Evolutionary conservation across 2,113 vertebrate genomes (phyloP), one percentile per base, ranked within the genome.

Genomic region (Charina bottae): DNA sequence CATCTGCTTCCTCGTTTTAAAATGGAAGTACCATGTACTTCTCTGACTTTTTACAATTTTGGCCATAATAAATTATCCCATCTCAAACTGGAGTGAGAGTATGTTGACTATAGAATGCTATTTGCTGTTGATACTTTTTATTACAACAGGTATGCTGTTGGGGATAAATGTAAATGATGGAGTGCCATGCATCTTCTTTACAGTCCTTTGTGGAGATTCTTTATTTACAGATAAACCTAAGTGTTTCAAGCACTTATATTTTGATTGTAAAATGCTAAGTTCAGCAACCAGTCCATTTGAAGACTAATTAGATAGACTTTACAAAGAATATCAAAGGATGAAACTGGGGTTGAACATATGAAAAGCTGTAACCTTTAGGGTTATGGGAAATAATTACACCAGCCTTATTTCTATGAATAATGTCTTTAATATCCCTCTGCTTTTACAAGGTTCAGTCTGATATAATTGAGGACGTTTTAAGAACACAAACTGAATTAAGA

Each of bases 401-500:
- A 84, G 87, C 78, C 58, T 92, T 89, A 62, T 89, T 92, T 84
- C 91, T 83, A 72, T 85, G 62, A 88, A 89, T 89, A 92, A 89
- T 89, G 56, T 92, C 87, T 84, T 92, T 92, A 85, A 92, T 84
- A 88, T n/a, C 87, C 87, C 87, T 62, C 91, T 92, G 91, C 60
- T 89, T 89, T 92, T 84, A 62, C 91, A 92, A 89, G 91, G 87
- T 84, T 92, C 87, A 62, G 13, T 55, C 17, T 92, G 72, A 62
- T 87, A 92, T 85, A 89, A 92, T 54, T 85, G 87, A 92, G 91
- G 87, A 89, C 58, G 28, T 89, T 89, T 92, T 92, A 92, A 92
- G 91, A 92, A 59, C 87, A 92, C 72, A 92, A 92, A 83, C 87
- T 84, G 87, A 92, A 92, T 89, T 92, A 89, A 92, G 91, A 89